A percentile compares a stretch with the other conserved stretches of the same genome.
These are phyloP conservation scores for Delia radicum DNA, from an alignment of 1,140 invertebrate species.

Conservation along the genomic window DNA sequence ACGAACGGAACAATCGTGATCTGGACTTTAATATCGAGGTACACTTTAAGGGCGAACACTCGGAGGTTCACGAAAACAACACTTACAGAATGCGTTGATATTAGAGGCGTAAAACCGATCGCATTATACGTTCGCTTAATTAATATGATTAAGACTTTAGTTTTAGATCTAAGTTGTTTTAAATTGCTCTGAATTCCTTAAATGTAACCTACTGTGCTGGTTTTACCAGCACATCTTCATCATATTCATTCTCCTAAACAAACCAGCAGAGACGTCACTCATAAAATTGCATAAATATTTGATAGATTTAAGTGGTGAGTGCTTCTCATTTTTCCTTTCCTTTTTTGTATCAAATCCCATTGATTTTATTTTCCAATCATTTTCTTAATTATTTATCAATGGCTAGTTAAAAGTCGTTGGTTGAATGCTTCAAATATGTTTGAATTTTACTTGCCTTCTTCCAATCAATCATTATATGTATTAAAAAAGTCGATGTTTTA, in stretches of 20 bases:
- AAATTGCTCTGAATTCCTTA: neutral
- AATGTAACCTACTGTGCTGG: neutral
- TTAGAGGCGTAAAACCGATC: neutral
- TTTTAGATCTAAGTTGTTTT: neutral
- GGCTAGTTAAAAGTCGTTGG: neutral
- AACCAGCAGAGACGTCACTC: too few relatives aligned
- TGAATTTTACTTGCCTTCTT: neutral
- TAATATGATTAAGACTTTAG: neutral
- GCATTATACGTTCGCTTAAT: constrained; percentile 11
- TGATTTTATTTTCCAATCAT: neutral
- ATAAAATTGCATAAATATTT: neutral
- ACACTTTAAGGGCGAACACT: constrained; percentile 93
- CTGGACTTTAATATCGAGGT: constrained; percentile 93
- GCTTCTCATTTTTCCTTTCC: neutral
- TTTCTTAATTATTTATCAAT: neutral
- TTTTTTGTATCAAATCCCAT: neutral
- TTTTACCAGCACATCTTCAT: neutral
- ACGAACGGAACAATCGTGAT: constrained; percentile 94
- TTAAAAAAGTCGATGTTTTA: neutral
- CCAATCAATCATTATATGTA: neutral
- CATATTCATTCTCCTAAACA: too few relatives aligned
- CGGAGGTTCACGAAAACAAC: constrained; percentile 85
- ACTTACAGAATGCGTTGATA: constrained; percentile 95
- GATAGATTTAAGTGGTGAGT: neutral
- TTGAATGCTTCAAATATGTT: neutral